phyloP scores from a whole-genome alignment of 2,797 vertebrate genomes.

The Platyrinchus mystaceus region DNA sequence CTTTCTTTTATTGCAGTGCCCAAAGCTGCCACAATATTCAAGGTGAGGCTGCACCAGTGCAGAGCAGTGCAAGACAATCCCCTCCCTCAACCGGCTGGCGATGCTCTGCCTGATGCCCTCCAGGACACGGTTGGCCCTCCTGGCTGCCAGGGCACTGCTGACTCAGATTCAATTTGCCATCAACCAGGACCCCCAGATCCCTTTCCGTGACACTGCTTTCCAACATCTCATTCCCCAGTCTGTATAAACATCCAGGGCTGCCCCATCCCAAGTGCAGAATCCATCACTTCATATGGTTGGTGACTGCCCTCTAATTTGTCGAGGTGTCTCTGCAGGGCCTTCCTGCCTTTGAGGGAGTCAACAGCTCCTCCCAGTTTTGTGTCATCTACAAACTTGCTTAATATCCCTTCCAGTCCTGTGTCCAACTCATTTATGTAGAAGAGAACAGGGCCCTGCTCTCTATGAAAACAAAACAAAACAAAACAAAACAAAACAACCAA shows the following conservation, averaged over 20 bases:
- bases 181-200: too few relatives aligned
- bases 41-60: not conserved
- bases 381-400: not conserved
- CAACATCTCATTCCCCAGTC: not conserved
- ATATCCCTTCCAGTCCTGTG: not conserved
- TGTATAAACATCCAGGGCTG: not conserved
- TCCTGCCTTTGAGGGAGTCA: not conserved
- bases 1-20: not conserved
- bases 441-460: not conserved
- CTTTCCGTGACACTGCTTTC: not conserved
- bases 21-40: not conserved
- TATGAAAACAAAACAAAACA: not conserved
- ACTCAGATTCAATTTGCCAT: not conserved
- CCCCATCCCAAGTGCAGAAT: not conserved
- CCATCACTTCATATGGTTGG: not conserved
- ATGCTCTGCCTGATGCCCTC: not conserved
- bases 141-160: not conserved
- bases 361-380: not conserved
- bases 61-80: not conserved
- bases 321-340: not conserved
- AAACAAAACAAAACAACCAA: not conserved
- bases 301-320: not conserved
- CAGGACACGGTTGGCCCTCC: not conserved
- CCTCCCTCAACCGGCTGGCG: fast-evolving
- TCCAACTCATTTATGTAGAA: not conserved